Evolutionary conservation across 2,113 vertebrate species (phyloP).

Genomic region (Amblyopsis rosae): DNA sequence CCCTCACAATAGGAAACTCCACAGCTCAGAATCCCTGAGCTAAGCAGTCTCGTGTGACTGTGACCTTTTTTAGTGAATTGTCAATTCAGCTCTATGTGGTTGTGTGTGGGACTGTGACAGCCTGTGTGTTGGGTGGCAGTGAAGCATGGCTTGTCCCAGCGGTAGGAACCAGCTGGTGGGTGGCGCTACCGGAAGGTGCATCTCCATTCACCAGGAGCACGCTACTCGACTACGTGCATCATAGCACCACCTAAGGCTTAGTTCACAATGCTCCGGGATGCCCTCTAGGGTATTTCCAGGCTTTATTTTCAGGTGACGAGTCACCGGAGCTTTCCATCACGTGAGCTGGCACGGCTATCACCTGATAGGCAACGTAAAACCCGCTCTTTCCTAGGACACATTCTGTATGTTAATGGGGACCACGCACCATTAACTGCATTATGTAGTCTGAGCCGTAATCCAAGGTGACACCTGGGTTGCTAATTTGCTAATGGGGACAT

Average conservation of each 20-base stretch:
- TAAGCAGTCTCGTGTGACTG: conserved; percentile 6
- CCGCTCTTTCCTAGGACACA: conserved; percentile 74
- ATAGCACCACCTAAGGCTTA: conserved; percentile 33
- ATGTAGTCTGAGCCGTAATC: conserved; percentile 61
- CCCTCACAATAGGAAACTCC: not conserved
- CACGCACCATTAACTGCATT: conserved; percentile 50
- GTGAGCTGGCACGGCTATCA: not conserved
- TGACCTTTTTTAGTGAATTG: conserved; percentile 6
- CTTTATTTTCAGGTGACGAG: conserved; percentile 8
- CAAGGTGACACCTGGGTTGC: conserved; percentile 61
- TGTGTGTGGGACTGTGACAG: conserved; percentile 49
- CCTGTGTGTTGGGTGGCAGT: conserved; percentile 61
- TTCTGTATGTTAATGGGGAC: conserved; percentile 44
- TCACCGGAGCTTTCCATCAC: not conserved
- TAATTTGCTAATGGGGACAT: conserved; percentile 58
- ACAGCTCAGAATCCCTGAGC: conserved; percentile 8
- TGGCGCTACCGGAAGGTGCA: conserved; percentile 56
- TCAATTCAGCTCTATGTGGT: conserved; percentile 23
- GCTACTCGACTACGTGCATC: conserved; percentile 22
- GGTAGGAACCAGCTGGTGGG: conserved; percentile 74
- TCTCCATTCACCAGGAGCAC: conserved; percentile 58
- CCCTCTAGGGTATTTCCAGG: not conserved
- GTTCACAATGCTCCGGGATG: not conserved
- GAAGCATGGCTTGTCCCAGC: conserved; percentile 70
- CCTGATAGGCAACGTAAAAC: conserved; percentile 82